Base-by-base conservation (phyloP, 2,113 vertebrate genomes). In the Petaurus breviceps region DNA sequence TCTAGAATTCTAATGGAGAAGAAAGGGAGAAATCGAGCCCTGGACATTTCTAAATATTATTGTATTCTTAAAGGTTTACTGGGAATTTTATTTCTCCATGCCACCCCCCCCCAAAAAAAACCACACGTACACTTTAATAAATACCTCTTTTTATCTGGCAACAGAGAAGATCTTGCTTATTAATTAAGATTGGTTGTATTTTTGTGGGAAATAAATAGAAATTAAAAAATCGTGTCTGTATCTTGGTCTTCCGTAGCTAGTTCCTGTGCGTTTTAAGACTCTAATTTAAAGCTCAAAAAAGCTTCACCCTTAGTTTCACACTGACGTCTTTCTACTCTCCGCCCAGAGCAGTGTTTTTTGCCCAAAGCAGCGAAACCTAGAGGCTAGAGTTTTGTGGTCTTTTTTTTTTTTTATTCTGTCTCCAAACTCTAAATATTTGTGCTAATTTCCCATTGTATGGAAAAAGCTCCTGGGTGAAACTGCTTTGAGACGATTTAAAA, bases 381-480 rank as follows among this genome's bases (percentile, higher is more conserved):
- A 54, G 2, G 47, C 47, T 61, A n/a, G 3, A 28, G 51, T 46
- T 49, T 9, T 31, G 26, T 54, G 25, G 53, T 23, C 23, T 54
- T 49, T 2, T 4, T 28, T 53, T 54, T 51, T 54, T 91, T 25
- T 1, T 94, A 94, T 1, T 22, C 4, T 8, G 90, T 53, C 53
- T 94, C 92, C 47, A 94, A 77, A 95, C 94, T 96, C 2, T 50
- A 96, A 96, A 97, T 96, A 91, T 97, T 94, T 97, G 97, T 97
- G 97, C 97, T 97, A 97, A 98, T 97, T 97, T 97, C 77, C 95
- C 92, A 97, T 96, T 98, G 98, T 97, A 98, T 92, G 96, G 97
- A 96, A 97, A 97, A 96, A 93, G 95, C 92, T 96, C 94, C 91
- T 57, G 55, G 50, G 90, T 1, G 31, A 92, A 94, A 94, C 92